These are phyloP conservation scores for Diplolepis rosae DNA, from an alignment of 2,888 invertebrate genomes.

Conservation along the genomic window DNA sequence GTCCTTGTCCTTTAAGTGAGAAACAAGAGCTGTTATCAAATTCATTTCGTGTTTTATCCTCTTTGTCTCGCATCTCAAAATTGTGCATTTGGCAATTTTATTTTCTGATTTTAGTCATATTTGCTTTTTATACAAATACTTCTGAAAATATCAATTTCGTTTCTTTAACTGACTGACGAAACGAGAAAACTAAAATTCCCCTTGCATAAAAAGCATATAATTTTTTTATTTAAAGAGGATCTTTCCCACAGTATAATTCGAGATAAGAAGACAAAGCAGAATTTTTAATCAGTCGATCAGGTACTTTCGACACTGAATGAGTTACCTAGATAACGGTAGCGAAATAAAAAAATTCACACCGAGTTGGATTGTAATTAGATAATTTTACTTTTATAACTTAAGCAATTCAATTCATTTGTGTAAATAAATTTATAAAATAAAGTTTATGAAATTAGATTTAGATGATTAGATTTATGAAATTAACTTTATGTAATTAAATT, in stretches of 20 bases:
- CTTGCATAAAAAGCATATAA: not conserved
- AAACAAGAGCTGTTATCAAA: not conserved
- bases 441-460: no score
- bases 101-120: not conserved
- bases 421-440: not conserved
- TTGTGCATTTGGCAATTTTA: not conserved
- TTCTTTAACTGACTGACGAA: constrained; percentile 27
- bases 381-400: no score
- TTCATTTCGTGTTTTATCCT: not conserved
- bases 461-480: not conserved
- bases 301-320: constrained; percentile 68
- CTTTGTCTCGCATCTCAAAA: not conserved
- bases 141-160: constrained; percentile 5
- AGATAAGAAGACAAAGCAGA: not conserved
- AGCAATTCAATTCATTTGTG: no score
- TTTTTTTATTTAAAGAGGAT: not conserved
- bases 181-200: constrained; percentile 4
- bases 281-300: constrained; percentile 59
- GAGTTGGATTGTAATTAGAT: not conserved
- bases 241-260: not conserved
- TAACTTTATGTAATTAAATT: constrained; percentile 1
- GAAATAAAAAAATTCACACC: not conserved
- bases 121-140: constrained; percentile 3
- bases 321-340: constrained; percentile 36
- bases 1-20: not conserved